Conservation (phyloP, 2,888 invertebrate genomes). For the Ormyrus rosae region DNA sequence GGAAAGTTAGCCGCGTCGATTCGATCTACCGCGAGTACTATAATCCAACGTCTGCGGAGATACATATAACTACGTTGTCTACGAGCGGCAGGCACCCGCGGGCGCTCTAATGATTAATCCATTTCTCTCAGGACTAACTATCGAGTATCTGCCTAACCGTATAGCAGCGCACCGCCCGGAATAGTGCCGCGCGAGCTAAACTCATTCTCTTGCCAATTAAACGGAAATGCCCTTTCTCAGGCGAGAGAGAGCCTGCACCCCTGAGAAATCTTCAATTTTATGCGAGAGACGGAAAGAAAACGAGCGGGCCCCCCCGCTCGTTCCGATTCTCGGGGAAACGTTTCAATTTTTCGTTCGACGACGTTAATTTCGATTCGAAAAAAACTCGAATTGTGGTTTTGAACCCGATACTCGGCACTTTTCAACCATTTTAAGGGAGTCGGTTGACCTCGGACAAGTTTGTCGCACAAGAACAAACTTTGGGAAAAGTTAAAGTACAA, state of each 20-base stretch:
- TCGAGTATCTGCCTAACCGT: constrained; percentile 53
- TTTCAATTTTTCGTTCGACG: no score
- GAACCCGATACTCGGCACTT: no score
- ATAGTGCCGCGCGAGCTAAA: constrained; percentile 34
- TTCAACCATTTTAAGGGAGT: no score
- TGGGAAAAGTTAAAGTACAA: no score
- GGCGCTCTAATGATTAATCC: constrained; percentile 61
- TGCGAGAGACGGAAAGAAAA: no score
- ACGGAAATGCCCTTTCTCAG: constrained; percentile 44
- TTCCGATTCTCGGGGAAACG: no score
- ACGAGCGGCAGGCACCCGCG: constrained; percentile 47
- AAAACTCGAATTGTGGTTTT: no score
- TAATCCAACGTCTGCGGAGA: constrained; percentile 65
- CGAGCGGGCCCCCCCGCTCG: no score
- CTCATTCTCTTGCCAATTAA: constrained; percentile 42
- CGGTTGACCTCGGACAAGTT: no score
- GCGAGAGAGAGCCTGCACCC: neutral
- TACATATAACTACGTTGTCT: constrained; percentile 55
- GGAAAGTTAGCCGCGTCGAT: constrained; percentile 68
- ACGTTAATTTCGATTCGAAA: no score
- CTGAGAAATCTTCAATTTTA: constrained; percentile 31
- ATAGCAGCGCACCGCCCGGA: constrained; percentile 16
- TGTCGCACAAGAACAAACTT: no score
- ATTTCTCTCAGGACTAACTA: constrained; percentile 57
- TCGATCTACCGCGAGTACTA: constrained; percentile 62